These are phyloP conservation scores for Erebia epiphron DNA, from an alignment of 2,888 invertebrate species.

Conservation along the genomic window DNA sequence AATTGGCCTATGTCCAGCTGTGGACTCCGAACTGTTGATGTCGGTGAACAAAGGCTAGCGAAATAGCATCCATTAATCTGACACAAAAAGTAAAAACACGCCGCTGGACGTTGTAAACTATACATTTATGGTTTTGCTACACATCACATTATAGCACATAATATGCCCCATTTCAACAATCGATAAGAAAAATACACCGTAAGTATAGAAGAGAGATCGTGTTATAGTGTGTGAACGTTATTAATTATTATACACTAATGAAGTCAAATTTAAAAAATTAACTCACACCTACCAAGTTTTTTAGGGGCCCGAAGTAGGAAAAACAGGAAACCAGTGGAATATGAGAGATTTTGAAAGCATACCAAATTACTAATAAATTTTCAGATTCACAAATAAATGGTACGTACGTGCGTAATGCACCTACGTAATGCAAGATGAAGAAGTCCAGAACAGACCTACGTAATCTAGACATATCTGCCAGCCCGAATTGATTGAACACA, in stretches of 20 bases:
- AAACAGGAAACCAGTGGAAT: too few species aligned
- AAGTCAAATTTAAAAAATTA: not conserved
- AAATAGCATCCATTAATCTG: too few species aligned
- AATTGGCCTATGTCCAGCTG: too few species aligned
- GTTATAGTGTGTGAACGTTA: constrained; percentile 8
- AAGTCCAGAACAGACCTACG: constrained; percentile 47
- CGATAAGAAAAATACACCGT: constrained; percentile 23
- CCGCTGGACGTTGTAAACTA: not conserved
- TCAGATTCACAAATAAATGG: not conserved
- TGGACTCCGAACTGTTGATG: too few species aligned
- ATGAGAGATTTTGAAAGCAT: not conserved
- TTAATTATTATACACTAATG: not conserved
- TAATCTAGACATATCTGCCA: constrained; percentile 44
- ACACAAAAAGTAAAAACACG: too few species aligned
- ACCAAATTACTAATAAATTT: not conserved
- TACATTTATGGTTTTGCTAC: constrained; percentile 7
- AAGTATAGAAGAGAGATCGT: constrained; percentile 9
- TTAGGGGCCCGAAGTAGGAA: too few species aligned
- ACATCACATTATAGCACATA: constrained; percentile 18
- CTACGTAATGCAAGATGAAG: constrained; percentile 50
- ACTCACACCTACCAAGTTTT: too few species aligned
- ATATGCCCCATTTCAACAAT: constrained; percentile 25
- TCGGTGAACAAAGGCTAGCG: too few species aligned
- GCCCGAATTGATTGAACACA: constrained; percentile 35
- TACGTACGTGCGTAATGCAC: not conserved